Evolutionary conservation across 2,113 vertebrate genomes (phyloP).

Genomic region (Leptosomus discolor): DNA sequence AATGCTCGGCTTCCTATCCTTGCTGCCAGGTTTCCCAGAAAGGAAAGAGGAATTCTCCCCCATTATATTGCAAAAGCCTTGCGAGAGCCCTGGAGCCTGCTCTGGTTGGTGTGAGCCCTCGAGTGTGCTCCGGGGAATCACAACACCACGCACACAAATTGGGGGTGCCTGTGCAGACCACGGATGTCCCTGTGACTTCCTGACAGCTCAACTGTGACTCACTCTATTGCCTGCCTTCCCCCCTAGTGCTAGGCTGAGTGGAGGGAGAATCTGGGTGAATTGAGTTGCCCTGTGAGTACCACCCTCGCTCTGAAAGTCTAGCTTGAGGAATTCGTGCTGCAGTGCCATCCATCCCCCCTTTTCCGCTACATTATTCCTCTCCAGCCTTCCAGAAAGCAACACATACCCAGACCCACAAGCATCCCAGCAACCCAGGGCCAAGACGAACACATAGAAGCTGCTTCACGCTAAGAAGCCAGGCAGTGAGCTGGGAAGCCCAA

Average conservation of each 20-base stretch:
- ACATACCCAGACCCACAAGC: rapidly evolving
- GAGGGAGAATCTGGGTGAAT: background rate
- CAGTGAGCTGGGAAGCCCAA: background rate
- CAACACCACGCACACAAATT: rapidly evolving
- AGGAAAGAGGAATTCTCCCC: background rate
- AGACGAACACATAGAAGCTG: rapidly evolving
- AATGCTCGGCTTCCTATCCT: background rate
- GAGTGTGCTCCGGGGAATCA: background rate
- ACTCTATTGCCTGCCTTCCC: background rate
- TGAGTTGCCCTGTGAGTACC: rapidly evolving
- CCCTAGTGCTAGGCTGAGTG: background rate
- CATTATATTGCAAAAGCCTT: background rate
- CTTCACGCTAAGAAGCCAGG: background rate
- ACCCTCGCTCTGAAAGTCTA: background rate
- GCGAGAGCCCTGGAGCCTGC: background rate
- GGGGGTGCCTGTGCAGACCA: background rate
- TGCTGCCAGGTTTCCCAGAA: background rate
- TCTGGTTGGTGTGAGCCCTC: background rate
- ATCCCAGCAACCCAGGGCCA: background rate
- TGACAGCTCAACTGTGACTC: background rate
- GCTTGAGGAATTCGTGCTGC: background rate
- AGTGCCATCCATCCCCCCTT: background rate
- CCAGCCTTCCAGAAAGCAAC: background rate
- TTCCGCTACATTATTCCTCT: background rate
- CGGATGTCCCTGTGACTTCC: background rate